Conservation (phyloP, 1,140 invertebrate species). For the Sitobion miscanthi region DNA sequence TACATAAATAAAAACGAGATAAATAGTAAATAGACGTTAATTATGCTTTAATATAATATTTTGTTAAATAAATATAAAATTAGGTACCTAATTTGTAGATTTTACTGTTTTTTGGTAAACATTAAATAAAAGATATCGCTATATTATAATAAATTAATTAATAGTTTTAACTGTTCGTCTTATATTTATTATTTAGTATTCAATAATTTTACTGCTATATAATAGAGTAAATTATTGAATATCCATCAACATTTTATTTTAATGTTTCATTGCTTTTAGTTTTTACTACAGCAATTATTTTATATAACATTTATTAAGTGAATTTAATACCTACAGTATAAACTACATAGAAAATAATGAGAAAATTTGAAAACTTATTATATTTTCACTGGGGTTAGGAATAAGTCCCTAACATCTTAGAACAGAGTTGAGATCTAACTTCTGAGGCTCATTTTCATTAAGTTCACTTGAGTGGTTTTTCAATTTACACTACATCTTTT, state of each 20-base stretch:
- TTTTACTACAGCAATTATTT: not conserved
- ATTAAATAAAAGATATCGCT: not conserved
- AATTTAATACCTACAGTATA: not conserved
- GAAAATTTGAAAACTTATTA: not conserved
- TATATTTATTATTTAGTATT: not conserved
- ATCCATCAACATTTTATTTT: not conserved
- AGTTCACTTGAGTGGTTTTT: not conserved
- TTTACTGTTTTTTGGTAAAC: not conserved
- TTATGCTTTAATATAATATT: not conserved
- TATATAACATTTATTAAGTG: not conserved
- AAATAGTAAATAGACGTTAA: not conserved
- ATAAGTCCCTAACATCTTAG: not conserved
- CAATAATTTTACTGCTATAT: not conserved
- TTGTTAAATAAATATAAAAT: not conserved
- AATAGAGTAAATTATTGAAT: not conserved
- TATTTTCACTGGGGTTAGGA: not conserved
- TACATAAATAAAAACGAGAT: not conserved
- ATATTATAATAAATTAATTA: not conserved
- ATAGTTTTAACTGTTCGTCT: not conserved
- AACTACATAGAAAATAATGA: not conserved
- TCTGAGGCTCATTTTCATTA: not conserved
- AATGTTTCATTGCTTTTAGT: not conserved
- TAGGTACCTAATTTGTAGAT: not conserved
- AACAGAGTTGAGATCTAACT: not conserved
- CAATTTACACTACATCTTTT: not conserved